These are phyloP conservation scores for Drosophila lini DNA, from an alignment of 1,140 invertebrate species.

Conservation along the genomic window DNA sequence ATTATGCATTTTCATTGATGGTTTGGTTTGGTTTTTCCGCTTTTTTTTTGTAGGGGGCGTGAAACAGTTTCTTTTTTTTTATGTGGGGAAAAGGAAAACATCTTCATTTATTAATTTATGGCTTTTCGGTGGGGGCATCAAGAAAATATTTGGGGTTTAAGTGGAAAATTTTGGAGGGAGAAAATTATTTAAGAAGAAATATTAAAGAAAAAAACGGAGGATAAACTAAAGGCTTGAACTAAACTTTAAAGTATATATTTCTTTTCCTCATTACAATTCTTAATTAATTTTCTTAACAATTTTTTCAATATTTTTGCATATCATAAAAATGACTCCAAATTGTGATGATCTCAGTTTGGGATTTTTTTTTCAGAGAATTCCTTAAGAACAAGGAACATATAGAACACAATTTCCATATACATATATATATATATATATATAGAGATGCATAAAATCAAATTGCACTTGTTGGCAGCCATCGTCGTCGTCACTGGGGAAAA, in stretches of 20 bases:
- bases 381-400: slow-evolving; percentile 22
- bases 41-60: slow-evolving; percentile 5
- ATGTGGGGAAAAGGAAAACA: slow-evolving; percentile 50
- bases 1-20: slow-evolving; percentile 75
- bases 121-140: slow-evolving; percentile 25
- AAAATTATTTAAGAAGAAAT: background rate
- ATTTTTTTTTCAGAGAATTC: background rate
- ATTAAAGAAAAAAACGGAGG: background rate
- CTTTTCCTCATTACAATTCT: background rate
- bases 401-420: slow-evolving; percentile 34
- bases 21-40: background rate
- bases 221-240: too few relatives aligned
- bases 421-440: slow-evolving; percentile 8
- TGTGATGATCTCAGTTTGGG: slow-evolving; percentile 24
- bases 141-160: slow-evolving; percentile 1
- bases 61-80: slow-evolving; percentile 49
- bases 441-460: slow-evolving; percentile 65
- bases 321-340: background rate
- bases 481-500: slow-evolving; percentile 39
- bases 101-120: slow-evolving; percentile 77
- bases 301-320: background rate
- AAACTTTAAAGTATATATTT: too few relatives aligned
- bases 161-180: slow-evolving; percentile 4
- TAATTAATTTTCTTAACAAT: too few relatives aligned
- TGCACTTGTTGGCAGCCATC: slow-evolving; percentile 78